Percentiles rank a stretch among this genome's conserved stretches.
phyloP scores from a whole-genome alignment of 92 coral and sea anemone genomes.

The Epizoanthus scotinus region DNA sequence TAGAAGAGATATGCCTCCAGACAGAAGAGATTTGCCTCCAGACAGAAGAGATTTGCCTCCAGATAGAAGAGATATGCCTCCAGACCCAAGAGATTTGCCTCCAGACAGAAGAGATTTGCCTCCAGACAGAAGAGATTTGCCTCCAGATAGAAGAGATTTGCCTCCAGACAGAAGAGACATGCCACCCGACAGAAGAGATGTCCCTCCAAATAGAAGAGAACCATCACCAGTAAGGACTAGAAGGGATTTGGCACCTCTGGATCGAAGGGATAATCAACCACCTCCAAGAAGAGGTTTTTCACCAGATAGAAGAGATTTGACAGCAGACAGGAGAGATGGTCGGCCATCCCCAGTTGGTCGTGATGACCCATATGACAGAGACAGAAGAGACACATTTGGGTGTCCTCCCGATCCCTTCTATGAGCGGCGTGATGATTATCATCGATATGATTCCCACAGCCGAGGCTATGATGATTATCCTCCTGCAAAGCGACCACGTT shows the following conservation, averaged over 20 bases:
- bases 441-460: conserved; percentile 45
- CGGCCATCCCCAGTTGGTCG: neutral
- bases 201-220: neutral
- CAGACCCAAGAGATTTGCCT: neutral
- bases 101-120: conserved; percentile 10
- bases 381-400: conserved; percentile 49
- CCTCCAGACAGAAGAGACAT: neutral
- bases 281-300: conserved; percentile 38
- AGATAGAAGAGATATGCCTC: conserved; percentile 2
- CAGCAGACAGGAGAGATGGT: conserved; percentile 24
- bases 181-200: neutral
- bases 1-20: conserved; percentile 2
- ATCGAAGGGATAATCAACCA: conserved; percentile 35
- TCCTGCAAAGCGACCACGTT: conserved; percentile 83
- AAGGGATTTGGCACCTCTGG: conserved; percentile 5
- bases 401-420: conserved; percentile 69
- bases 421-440: conserved; percentile 59
- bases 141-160: conserved; percentile 9
- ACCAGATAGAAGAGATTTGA: conserved; percentile 32
- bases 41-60: conserved; percentile 9
- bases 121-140: conserved; percentile 6
- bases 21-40: conserved; percentile 9
- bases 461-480: conserved; percentile 72
- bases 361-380: conserved; percentile 51
- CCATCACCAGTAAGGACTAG: conserved; percentile 23